Evolutionary conservation across 2,888 invertebrate species (phyloP), one percentile per base, ranked within the genome.

Genomic region (Nomada ruficornis): DNA sequence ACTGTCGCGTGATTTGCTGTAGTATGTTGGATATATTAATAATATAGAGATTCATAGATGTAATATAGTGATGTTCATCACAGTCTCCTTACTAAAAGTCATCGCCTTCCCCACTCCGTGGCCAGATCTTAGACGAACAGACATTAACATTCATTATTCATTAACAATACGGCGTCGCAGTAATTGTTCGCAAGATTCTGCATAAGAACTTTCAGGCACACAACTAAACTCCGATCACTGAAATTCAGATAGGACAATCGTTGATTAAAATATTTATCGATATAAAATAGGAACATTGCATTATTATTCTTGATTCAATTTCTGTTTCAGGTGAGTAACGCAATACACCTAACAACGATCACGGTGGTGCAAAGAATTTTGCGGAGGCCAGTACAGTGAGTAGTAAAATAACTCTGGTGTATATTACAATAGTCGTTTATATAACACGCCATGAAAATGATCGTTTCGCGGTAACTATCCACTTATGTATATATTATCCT

Each of bases 281-380:
- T 7, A 36, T 36, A 5, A 36, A 7, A 36, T 36, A 9, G 2
- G 5, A 36, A 13, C 4, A 54, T 42, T 18, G 20, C 5, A 23
- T 42, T 54, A 20, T 69, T 23, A 29, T 23, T n/a, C 15, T 7
- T 11, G 13, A 52, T 50, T 64, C 18, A 2, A 13, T 71, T 67
- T 47, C 18, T 57, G 65, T 80, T 80, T 1, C 67, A 72, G 80
- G 80, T 80, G 63, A 80, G 80, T 67, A 36, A 50, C 11, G 15
- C 2, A 15, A 47, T n/a, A 13, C n/a, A 9, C 54, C 20, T n/a
- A 36, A 7, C 10, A 13, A 23, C 3, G 4, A n/a, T 13, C 11
- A n/a, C 11, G 10, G 5, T 0, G 18, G 10, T 4, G 7, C 10
- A 50, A 23, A 50, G 23, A 26, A 29, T 1, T 36, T 36, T 20